Conservation (phyloP, 1,140 invertebrate genomes). For the Drosophila punjabiensis region DNA sequence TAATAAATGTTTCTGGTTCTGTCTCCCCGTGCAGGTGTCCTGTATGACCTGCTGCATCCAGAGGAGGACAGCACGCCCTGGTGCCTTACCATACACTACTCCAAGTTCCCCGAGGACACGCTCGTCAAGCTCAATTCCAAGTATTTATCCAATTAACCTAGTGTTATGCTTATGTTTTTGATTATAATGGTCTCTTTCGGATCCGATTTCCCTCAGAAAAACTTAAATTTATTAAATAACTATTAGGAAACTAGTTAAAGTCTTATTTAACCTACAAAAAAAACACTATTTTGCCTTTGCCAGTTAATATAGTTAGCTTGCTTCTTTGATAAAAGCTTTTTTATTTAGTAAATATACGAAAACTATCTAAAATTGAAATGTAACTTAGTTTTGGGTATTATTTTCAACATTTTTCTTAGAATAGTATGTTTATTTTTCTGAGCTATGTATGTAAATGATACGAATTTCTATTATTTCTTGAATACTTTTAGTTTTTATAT, state of each 20-base stretch:
- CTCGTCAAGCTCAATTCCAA: slow-evolving; percentile 92
- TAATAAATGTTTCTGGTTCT: neutral
- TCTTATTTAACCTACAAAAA: no score
- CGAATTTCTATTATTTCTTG: neutral
- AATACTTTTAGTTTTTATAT: neutral
- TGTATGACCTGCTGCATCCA: slow-evolving; percentile 92
- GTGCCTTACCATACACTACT: slow-evolving; percentile 98
- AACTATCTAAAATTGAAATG: no score
- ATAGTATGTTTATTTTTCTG: no score
- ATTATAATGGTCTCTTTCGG: no score
- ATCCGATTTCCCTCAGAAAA: no score
- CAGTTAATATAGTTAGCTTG: no score
- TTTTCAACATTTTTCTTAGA: no score
- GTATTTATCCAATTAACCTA: slow-evolving; percentile 85
- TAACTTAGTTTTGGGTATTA: no score
- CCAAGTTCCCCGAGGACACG: slow-evolving; percentile 93
- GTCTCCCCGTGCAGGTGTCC: slow-evolving; percentile 86
- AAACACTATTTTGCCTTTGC: no score
- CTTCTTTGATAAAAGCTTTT: no score
- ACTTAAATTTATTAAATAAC: no score
- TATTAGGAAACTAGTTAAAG: no score
- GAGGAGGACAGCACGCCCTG: slow-evolving; percentile 94
- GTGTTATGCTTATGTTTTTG: neutral
- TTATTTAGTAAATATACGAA: neutral
- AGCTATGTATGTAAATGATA: neutral